Base-by-base conservation (phyloP, 2,113 vertebrate genomes). In the Forbesichthys agassizii region DNA sequence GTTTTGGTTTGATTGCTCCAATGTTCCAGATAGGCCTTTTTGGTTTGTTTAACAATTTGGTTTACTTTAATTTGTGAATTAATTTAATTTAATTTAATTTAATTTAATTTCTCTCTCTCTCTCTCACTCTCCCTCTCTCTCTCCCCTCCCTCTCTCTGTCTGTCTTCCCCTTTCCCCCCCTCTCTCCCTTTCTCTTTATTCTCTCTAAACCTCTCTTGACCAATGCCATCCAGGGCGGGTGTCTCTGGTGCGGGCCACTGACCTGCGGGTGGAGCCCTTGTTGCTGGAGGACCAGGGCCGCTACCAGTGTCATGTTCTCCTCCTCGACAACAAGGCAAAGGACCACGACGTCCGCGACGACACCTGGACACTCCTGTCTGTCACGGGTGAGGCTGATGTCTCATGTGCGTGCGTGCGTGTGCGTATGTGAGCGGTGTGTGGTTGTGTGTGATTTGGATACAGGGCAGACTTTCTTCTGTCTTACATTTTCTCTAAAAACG, bases 251-350 rank as follows among this genome's bases (percentile, higher is more conserved):
- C 90, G 87, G 6, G 93, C 91, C 0, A 95, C 93, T 0, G 90
- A 94, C 3, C 92, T 99, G 64, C 92, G 80, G 77, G 90, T 98
- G 3, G 87, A 93, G 53, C 83, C 68, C 33, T 93, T 98, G 69
- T 92, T 88, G 0, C 82, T 92, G 0, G 93, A 95, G 58, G 97
- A 99, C 86, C 94, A 96, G 73, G 97, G 97, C 76, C 93, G 86
- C 91, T 98, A 98, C n/a, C 94, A 98, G 84, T 99, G 97, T 78
- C 93, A 93, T 0, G 93, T 98, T 57, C 94, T 98, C 55, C 93
- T 93, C 62, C 90, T 98, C 27, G 94, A 97, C 81, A 91, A 86
- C 9, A 87, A 94, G 73, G 87, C 93, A 0, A 94, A 95, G 0
- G 95, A 96, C 71, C 91, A 95, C 0, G 95, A 96, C 71, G 91